phyloP scores from a whole-genome alignment of 2,888 invertebrate species.

The Lysandra bellargus region DNA sequence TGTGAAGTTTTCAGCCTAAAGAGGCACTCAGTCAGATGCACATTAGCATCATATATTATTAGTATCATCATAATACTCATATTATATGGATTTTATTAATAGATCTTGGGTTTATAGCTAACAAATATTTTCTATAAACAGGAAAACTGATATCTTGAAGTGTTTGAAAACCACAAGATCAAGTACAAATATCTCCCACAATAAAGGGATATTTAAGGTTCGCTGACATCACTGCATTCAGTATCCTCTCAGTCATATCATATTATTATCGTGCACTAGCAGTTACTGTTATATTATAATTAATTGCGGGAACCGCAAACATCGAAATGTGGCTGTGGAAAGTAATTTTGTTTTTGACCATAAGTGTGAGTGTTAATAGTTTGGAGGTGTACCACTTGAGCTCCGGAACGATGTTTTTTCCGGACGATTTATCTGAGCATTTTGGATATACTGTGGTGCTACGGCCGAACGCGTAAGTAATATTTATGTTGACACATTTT shows the following conservation, averaged over 20 bases:
- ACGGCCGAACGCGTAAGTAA: conserved; percentile 34
- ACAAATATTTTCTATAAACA: neutral
- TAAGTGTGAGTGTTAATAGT: neutral
- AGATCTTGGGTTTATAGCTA: no score
- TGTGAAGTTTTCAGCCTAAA: no score
- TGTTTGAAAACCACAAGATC: neutral
- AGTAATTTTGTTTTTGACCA: neutral
- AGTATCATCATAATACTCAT: no score
- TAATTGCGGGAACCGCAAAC: neutral
- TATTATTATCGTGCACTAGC: neutral
- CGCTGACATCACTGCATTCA: neutral
- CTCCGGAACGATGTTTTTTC: conserved; percentile 52
- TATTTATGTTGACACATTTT: conserved; percentile 2
- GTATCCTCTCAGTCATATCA: neutral
- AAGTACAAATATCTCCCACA: neutral
- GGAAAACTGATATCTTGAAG: neutral
- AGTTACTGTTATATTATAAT: neutral
- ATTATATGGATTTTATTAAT: no score
- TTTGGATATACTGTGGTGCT: conserved; percentile 62
- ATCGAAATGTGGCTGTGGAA: neutral
- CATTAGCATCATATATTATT: no score
- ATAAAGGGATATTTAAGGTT: neutral
- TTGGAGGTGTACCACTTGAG: conserved; percentile 48
- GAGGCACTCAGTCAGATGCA: no score
- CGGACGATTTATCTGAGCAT: conserved; percentile 50